These are phyloP conservation scores for Heliconius nattereri DNA, from an alignment of 1,140 invertebrate species.

Conservation along the genomic window DNA sequence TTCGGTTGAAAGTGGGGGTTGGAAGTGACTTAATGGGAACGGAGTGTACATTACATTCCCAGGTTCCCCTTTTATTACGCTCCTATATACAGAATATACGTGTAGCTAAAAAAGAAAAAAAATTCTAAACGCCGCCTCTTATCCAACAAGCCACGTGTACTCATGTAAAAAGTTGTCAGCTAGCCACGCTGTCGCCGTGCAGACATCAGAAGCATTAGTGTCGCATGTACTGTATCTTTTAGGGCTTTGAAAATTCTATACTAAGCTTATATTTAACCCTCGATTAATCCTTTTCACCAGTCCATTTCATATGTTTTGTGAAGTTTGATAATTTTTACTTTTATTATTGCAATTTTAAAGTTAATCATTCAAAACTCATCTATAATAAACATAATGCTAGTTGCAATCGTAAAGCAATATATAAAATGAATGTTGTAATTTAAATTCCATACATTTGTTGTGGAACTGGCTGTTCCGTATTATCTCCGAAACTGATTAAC, in stretches of 20 bases:
- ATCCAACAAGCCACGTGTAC: background rate
- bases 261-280: slow-evolving; percentile 6
- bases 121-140: background rate
- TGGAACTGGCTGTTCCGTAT: slow-evolving; percentile 4
- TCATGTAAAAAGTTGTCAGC: slow-evolving; percentile 35
- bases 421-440: slow-evolving; percentile 25
- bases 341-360: too few species aligned
- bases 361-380: background rate
- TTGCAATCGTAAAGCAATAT: background rate
- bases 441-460: slow-evolving; percentile 21
- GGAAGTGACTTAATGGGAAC: too few species aligned
- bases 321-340: background rate
- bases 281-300: slow-evolving; percentile 10
- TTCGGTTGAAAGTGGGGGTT: too few species aligned
- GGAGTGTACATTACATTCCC: too few species aligned
- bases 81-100: too few species aligned
- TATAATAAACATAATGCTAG: background rate
- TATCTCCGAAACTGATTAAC: slow-evolving; percentile 27
- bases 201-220: slow-evolving; percentile 18
- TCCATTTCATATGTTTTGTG: background rate
- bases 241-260: slow-evolving; percentile 16
- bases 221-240: slow-evolving; percentile 25
- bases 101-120: background rate
- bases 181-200: slow-evolving; percentile 21
- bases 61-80: too few species aligned